Base-by-base conservation (phyloP, 2,888 invertebrate genomes). In the Andrena trimmerana region DNA sequence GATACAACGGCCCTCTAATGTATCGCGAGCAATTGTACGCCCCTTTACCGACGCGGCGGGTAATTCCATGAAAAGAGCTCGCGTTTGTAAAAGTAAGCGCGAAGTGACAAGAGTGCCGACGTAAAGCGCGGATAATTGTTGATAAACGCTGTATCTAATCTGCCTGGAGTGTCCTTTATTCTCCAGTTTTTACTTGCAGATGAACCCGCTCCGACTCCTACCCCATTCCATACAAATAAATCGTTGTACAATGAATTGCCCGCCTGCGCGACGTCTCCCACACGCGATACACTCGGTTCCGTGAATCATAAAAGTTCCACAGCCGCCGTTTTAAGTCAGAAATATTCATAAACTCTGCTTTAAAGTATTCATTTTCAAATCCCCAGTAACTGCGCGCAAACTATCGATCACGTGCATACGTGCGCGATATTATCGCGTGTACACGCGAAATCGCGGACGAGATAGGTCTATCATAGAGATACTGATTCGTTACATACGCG, bases 131-230 rank as follows among this genome's bases (percentile, higher is more conserved):
- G 20, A 36, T 68, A 78, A n/a, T 72, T 67, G 8, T 33, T 20
- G 78, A 78, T 72, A 68, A 67, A 29, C 50, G 16, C 24, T n/a
- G 0, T 68, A 81, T 81, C 81, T 81, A 81, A 81, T 78, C 72
- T 54, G 8, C 13, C 60, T 31, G 31, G 8, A 48, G 13, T 50
- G 10, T 29, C 29, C 33, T 52, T 68, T 50, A 31, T 70, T 66
- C 57, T 52, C 2, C 2, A 4, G 3, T 59, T 33, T 48, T 79
- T 54, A 48, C 57, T 48, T 65, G 31, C 33, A 36, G 33, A 27
- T 20, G n/a, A n/a, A 59, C 16, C 24, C 13, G 48, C 50, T 29
- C 8, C 27, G n/a, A 31, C 13, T 10, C 24, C 16, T 13, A 52
- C 31, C n/a, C 7, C 7, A 24, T 33, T 54, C 52, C 16, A 42